Conservation (phyloP, 1,140 invertebrate species). For the Heliothis virescens region DNA sequence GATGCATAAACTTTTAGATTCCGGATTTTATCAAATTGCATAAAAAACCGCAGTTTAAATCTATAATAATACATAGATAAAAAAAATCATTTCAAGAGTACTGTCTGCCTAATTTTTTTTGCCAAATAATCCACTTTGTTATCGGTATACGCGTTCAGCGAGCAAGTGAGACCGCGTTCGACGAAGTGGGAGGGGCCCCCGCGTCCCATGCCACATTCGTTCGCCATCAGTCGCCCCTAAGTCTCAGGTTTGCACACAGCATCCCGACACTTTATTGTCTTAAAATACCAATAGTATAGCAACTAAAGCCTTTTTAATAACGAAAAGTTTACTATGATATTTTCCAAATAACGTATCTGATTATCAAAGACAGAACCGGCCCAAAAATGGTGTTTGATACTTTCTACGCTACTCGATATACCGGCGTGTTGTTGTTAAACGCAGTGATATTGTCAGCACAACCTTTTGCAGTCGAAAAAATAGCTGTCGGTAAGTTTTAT, state of each 20-base stretch:
- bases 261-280: slow-evolving; percentile 66
- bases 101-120: slow-evolving; percentile 1
- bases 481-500: slow-evolving; percentile 75
- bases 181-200: slow-evolving; percentile 63
- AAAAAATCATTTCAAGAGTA: not conserved
- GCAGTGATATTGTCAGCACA: slow-evolving; percentile 70
- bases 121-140: slow-evolving; percentile 43
- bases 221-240: slow-evolving; percentile 79
- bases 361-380: not conserved
- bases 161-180: slow-evolving; percentile 60
- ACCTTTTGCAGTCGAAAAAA: slow-evolving; percentile 75
- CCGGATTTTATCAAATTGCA: too few relatives aligned
- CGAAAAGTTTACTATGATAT: slow-evolving; percentile 31
- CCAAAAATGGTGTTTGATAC: slow-evolving; percentile 53
- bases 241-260: slow-evolving; percentile 82
- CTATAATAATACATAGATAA: not conserved
- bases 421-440: slow-evolving; percentile 72
- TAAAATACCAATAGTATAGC: slow-evolving; percentile 59
- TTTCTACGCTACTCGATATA: slow-evolving; percentile 50
- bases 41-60: too few relatives aligned
- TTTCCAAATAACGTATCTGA: not conserved
- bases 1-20: too few relatives aligned
- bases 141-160: slow-evolving; percentile 53
- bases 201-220: slow-evolving; percentile 69
- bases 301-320: slow-evolving; percentile 14